These are phyloP conservation scores for Anabacerthia variegaticeps DNA, from an alignment of 2,797 vertebrate species.

Conservation along the genomic window DNA sequence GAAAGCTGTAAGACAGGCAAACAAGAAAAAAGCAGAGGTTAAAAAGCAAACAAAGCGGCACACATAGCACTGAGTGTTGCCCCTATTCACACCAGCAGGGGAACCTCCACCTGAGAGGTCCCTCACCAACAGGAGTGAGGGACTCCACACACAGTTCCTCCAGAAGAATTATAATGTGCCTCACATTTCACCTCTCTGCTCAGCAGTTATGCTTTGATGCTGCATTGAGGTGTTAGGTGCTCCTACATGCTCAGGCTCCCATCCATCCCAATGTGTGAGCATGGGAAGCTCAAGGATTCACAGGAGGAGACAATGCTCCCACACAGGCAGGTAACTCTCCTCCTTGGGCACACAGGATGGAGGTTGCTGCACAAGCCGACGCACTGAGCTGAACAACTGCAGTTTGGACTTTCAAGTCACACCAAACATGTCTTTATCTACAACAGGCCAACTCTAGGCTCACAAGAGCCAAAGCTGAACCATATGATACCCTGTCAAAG, in stretches of 20 bases:
- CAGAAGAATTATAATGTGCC: neutral
- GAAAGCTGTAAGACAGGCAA: neutral
- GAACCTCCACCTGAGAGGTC: neutral
- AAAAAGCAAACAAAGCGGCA: neutral
- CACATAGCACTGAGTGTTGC: neutral
- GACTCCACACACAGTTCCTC: neutral
- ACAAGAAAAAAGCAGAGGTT: neutral
- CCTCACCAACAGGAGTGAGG: neutral
- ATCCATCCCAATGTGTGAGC: rapidly evolving
- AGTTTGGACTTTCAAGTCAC: neutral
- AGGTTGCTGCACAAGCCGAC: neutral
- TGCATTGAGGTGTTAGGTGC: neutral
- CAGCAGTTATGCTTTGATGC: neutral
- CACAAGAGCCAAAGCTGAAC: neutral
- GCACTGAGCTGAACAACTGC: neutral
- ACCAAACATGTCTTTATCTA: neutral
- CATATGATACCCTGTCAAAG: rapidly evolving
- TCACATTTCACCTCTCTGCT: neutral
- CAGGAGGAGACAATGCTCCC: rapidly evolving
- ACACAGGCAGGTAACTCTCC: neutral
- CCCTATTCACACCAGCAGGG: neutral
- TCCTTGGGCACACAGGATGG: neutral
- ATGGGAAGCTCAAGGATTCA: neutral
- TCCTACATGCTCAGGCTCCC: neutral
- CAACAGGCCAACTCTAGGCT: neutral